Conservation (phyloP, 2,113 vertebrate species). For the Polyodon spathula region DNA sequence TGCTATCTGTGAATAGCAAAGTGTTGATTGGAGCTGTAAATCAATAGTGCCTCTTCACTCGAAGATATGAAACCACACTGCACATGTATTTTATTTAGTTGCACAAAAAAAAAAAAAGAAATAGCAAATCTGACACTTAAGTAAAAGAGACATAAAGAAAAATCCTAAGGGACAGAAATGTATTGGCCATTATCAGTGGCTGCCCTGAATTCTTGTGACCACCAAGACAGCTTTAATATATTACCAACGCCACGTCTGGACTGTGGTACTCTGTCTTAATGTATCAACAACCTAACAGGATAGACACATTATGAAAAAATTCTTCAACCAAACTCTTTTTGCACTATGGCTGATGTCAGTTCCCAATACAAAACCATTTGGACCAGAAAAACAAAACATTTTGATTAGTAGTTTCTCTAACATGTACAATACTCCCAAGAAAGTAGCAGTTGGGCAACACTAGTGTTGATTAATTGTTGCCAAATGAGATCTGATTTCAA, state of each 20-base stretch:
- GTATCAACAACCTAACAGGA: conserved; percentile 35
- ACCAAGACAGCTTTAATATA: conserved; percentile 27
- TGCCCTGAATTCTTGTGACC: conserved; percentile 10
- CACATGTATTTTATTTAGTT: neutral
- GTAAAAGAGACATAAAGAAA: conserved; percentile 3
- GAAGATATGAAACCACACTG: neutral
- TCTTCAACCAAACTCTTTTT: conserved; percentile 22
- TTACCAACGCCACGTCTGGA: conserved; percentile 31
- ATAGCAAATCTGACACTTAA: neutral
- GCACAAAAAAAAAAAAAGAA: neutral
- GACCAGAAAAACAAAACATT: conserved; percentile 4
- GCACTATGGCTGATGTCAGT: conserved; percentile 28
- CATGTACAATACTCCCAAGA: neutral
- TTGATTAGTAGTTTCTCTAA: neutral
- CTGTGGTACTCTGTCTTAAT: conserved; percentile 36
- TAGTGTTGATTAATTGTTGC: too few species aligned
- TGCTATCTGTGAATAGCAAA: neutral
- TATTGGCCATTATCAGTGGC: conserved; percentile 12
- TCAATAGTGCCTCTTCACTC: neutral
- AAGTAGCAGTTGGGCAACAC: neutral
- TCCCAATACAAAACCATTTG: conserved; percentile 22
- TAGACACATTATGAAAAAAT: conserved; percentile 33
- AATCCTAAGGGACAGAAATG: conserved; percentile 9
- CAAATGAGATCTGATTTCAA: too few species aligned
- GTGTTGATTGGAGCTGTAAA: neutral